Evolutionary conservation across 2,888 invertebrate species (phyloP), one percentile per base, ranked within the genome.

Genomic region (Lycophotia porphyrea): DNA sequence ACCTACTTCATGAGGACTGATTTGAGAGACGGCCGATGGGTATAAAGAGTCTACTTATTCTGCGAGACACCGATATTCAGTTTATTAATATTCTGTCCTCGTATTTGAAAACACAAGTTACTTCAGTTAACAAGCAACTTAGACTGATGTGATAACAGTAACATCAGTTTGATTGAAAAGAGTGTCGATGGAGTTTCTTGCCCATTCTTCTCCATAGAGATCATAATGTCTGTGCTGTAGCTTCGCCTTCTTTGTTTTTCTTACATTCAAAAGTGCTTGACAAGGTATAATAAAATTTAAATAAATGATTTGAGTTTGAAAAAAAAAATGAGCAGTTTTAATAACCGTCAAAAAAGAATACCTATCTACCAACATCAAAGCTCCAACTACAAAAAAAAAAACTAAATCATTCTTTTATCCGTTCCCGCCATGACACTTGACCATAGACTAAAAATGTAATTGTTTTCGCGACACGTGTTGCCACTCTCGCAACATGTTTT

Each of bases 391-490:
- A 39, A 78, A 79, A 82, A 67, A 47, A 79, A 81, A 82, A 76
- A 84, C 55, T 31, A 76, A 76, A 76, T 83, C 55, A 52, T 55
- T 36, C 47, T 60, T 34, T 27, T 81, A 80, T 73, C 67, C 69
- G 72, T 52, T 71, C 63, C 78, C 74, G 80, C 84, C 82, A 85
- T 78, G 71, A 81, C 85, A 88, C 85, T 87, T 84, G 85, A 87
- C 91, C 91, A 93, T 88, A 92, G 93, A 93, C 90, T 63, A 92
- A 89, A 80, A 92, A 91, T 94, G 93, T 94, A 95, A 95, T 95
- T 95, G 94, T 95, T 95, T 94, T 93, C 90, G 71, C 88, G 92
- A 82, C 94, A 93, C 95, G 95, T 94, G 95, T 90, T 91, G 90
- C 91, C 94, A 92, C 95, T 95, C 89, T 90, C 93, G 91, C 91